A percentile compares a stretch with the other conserved stretches of the same genome.
Evolutionary conservation across 2,113 vertebrate genomes (phyloP).

Genomic region (Macquaria ambigua): DNA sequence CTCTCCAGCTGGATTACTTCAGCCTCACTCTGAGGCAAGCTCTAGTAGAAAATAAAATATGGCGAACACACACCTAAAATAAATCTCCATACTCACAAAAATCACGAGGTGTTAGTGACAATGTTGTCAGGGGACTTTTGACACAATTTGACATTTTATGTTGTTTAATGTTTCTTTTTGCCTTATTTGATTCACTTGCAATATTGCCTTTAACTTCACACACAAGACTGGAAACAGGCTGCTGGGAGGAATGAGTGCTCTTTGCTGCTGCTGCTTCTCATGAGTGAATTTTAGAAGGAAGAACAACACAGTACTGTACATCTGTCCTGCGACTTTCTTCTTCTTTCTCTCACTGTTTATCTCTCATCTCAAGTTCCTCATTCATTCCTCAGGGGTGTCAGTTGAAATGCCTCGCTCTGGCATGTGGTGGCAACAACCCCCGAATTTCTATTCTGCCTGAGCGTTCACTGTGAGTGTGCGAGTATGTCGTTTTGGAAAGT

Average conservation of each 20-base stretch:
- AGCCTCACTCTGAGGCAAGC: conserved; percentile 10
- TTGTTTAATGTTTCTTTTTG: conserved; percentile 60
- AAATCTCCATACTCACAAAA: background rate
- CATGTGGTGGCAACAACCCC: conserved; percentile 30
- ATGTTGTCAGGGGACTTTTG: conserved; percentile 23
- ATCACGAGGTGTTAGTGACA: conserved; percentile 12
- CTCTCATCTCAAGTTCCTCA: conserved; percentile 16
- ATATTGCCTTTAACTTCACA: conserved; percentile 81
- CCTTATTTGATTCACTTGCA: conserved; percentile 81
- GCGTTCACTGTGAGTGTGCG: conserved; percentile 76
- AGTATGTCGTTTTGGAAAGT: conserved; percentile 51
- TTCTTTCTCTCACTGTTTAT: background rate
- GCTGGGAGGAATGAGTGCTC: conserved; percentile 47
- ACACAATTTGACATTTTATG: conserved; percentile 39
- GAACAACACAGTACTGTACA: conserved; percentile 38
- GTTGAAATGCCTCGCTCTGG: conserved; percentile 26
- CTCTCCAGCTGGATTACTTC: conserved; percentile 29
- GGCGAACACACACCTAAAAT: background rate
- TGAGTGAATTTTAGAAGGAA: conserved; percentile 43
- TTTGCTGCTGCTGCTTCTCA: conserved; percentile 41
- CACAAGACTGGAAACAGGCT: conserved; percentile 50
- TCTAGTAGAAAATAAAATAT: conserved; percentile 14
- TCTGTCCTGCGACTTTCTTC: conserved; percentile 36
- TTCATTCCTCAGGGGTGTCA: conserved; percentile 45
- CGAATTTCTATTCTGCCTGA: conserved; percentile 51